Evolutionary conservation across 2,113 vertebrate genomes (phyloP).

Genomic region (Callospermophilus lateralis): DNA sequence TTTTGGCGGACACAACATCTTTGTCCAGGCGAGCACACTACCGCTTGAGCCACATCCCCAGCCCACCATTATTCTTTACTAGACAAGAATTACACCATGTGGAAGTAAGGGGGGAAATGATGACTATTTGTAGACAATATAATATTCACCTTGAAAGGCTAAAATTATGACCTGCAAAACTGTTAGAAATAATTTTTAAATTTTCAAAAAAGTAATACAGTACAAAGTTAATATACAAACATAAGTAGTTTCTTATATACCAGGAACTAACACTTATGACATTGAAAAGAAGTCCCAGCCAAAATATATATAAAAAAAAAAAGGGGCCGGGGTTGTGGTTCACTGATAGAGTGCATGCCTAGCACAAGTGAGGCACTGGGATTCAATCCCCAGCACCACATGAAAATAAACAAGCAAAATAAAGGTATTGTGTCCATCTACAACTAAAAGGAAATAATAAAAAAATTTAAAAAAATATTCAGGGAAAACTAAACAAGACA

Average conservation of each 20-base stretch:
- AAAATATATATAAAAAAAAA: neutral
- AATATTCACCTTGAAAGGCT: neutral
- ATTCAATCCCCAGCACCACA: too few relatives aligned
- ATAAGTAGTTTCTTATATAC: neutral
- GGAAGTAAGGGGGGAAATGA: neutral
- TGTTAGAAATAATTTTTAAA: neutral
- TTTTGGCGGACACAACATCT: too few relatives aligned
- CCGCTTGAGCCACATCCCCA: too few relatives aligned
- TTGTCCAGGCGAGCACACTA: too few relatives aligned
- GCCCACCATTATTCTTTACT: neutral
- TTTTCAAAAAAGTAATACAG: neutral
- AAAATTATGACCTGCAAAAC: neutral
- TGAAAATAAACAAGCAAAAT: too few relatives aligned
- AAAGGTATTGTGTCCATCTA: too few relatives aligned
- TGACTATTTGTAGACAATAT: too few relatives aligned
- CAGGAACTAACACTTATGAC: neutral
- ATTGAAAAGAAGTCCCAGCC: neutral
- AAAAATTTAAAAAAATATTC: neutral
- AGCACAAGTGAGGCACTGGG: too few relatives aligned
- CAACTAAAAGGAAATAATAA: too few relatives aligned
- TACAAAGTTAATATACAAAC: neutral
- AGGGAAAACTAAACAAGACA: neutral
- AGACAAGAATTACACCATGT: neutral
- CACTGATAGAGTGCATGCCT: too few relatives aligned
- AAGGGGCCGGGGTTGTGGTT: neutral